phyloP scores from a whole-genome alignment of 2,888 invertebrate genomes.

The Agonopterix subpropinquella region DNA sequence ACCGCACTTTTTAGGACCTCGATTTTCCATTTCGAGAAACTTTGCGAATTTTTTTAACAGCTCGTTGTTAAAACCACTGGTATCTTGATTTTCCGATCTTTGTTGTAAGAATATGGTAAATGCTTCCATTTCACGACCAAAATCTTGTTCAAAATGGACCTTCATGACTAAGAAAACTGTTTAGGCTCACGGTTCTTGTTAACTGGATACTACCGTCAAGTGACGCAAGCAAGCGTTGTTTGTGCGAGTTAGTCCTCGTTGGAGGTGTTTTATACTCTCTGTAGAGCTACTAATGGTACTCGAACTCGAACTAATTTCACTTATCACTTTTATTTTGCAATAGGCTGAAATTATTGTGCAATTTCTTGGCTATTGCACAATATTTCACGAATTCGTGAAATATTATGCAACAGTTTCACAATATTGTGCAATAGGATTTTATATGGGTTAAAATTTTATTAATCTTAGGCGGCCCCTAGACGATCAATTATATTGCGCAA shows the following conservation, averaged over 20 bases:
- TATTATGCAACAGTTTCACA: not conserved
- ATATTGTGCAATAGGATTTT: too few relatives aligned
- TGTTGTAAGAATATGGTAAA: conserved; percentile 12
- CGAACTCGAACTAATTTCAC: conserved; percentile 9
- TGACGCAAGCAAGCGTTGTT: conserved; percentile 12
- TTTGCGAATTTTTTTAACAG: conserved; percentile 23
- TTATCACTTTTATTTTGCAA: conserved; percentile 12
- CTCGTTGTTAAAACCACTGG: conserved; percentile 6
- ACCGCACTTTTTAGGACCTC: not conserved
- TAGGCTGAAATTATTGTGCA: not conserved
- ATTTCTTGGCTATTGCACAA: not conserved
- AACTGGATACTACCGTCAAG: conserved; percentile 13
- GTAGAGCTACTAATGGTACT: not conserved
- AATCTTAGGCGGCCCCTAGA: too few relatives aligned
- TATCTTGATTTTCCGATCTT: not conserved
- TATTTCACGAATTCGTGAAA: not conserved
- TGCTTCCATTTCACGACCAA: conserved; percentile 16
- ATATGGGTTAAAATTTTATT: too few relatives aligned
- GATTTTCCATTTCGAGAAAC: conserved; percentile 20
- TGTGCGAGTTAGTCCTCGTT: not conserved
- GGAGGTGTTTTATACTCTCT: not conserved
- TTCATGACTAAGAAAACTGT: conserved; percentile 14
- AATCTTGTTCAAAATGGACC: conserved; percentile 15
- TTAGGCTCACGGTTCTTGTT: conserved; percentile 3
- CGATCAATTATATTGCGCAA: too few relatives aligned